phyloP scores from a whole-genome alignment of 2,888 invertebrate species.

The Melanargia galathea region DNA sequence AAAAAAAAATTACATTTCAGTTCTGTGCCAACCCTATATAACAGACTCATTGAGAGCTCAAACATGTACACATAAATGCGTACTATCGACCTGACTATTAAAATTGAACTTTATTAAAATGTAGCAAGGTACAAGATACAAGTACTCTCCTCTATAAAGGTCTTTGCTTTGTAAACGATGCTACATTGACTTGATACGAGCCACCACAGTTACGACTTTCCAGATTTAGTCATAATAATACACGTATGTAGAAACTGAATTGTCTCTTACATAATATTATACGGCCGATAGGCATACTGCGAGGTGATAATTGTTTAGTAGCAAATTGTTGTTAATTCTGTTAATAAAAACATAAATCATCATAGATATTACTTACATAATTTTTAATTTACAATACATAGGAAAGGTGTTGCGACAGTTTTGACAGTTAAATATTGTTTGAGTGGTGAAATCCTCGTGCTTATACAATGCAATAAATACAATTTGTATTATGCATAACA shows the following conservation, averaged over 20 bases:
- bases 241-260: too few relatives aligned
- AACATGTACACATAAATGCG: conserved; percentile 27
- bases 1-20: too few relatives aligned
- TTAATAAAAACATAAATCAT: too few relatives aligned
- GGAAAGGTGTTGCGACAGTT: too few relatives aligned
- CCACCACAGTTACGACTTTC: conserved; percentile 30
- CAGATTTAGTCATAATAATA: conserved; percentile 37
- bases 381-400: too few relatives aligned
- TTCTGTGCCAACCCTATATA: conserved; percentile 28
- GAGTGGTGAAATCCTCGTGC: too few relatives aligned
- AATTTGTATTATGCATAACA: conserved; percentile 13
- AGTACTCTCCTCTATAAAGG: neutral
- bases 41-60: conserved; percentile 41
- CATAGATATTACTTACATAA: too few relatives aligned
- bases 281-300: too few relatives aligned
- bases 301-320: too few relatives aligned
- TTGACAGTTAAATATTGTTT: too few relatives aligned
- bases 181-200: conserved; percentile 11
- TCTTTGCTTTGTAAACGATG: neutral
- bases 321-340: too few relatives aligned
- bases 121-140: conserved; percentile 17
- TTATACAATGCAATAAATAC: neutral
- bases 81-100: conserved; percentile 14
- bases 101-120: conserved; percentile 20
- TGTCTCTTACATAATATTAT: too few relatives aligned